Percentiles rank a stretch among this genome's conserved stretches.
phyloP scores from a whole-genome alignment of 2,888 invertebrate genomes.

The Polietes domitor region DNA sequence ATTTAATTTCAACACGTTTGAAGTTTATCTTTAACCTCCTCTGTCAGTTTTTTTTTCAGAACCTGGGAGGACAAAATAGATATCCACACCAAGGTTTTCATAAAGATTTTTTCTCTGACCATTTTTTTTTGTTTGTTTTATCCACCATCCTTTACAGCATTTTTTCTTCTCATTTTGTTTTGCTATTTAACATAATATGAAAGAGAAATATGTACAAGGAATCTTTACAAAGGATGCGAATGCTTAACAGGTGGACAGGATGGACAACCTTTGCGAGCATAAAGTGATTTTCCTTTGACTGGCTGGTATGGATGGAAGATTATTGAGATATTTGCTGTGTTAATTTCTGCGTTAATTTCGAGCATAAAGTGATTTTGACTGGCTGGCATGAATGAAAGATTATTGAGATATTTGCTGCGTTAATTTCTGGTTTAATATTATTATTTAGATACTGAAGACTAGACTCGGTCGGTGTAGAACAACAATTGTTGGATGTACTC shows the following conservation, averaged over 20 bases:
- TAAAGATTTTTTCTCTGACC: not conserved
- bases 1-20: slow-evolving; percentile 1
- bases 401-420: too few species aligned
- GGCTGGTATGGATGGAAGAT: too few species aligned
- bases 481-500: too few species aligned
- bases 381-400: too few species aligned
- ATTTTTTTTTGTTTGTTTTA: not conserved
- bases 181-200: not conserved
- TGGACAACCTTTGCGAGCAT: not conserved
- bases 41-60: too few species aligned
- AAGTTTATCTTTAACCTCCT: not conserved
- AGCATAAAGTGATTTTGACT: too few species aligned
- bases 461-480: too few species aligned
- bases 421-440: too few species aligned
- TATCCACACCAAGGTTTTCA: not conserved
- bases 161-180: not conserved
- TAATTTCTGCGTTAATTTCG: too few species aligned
- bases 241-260: not conserved
- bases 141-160: not conserved
- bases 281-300: too few species aligned
- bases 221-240: not conserved
- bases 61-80: not conserved
- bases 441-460: too few species aligned
- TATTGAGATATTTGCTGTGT: too few species aligned
- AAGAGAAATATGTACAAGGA: not conserved